Evolutionary conservation across 2,888 invertebrate species (phyloP).

Genomic region (Patella pellucida): DNA sequence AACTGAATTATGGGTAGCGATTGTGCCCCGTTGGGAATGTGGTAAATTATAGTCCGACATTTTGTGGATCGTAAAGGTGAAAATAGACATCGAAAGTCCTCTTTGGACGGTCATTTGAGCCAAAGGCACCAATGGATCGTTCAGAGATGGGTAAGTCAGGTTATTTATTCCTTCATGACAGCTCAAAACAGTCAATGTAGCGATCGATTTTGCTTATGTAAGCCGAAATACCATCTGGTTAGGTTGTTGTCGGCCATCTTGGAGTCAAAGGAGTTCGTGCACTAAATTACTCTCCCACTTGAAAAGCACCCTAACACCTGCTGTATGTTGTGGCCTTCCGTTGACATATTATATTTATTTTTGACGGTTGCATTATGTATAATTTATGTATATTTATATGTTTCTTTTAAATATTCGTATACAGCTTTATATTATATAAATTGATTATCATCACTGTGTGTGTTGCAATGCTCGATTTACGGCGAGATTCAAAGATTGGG

Average conservation of each 20-base stretch:
- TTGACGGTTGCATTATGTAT: too few relatives aligned
- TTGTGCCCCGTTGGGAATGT: slow-evolving; percentile 17
- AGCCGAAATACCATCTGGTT: not conserved
- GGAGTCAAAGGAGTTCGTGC: slow-evolving; percentile 25
- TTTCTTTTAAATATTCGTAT: not conserved
- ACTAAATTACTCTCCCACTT: slow-evolving; percentile 12
- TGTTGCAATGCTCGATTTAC: too few relatives aligned
- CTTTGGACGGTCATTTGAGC: slow-evolving; percentile 20
- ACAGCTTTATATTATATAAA: too few relatives aligned
- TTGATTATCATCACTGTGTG: too few relatives aligned
- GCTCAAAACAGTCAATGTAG: not conserved
- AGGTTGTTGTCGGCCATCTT: slow-evolving; percentile 26
- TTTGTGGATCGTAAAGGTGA: slow-evolving; percentile 8
- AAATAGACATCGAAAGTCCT: slow-evolving; percentile 20
- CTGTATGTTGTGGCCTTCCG: too few relatives aligned
- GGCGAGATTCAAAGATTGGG: too few relatives aligned
- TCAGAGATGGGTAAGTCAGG: slow-evolving; percentile 44
- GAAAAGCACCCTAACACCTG: not conserved
- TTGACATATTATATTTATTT: too few relatives aligned
- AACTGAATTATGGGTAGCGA: slow-evolving; percentile 17
- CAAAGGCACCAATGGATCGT: slow-evolving; percentile 36
- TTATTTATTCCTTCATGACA: not conserved
- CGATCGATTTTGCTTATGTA: not conserved
- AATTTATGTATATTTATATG: not conserved
- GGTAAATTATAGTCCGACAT: slow-evolving; percentile 13